Evolutionary conservation across 2,888 invertebrate genomes (phyloP), one percentile per base, ranked within the genome.

Genomic region (Coenonympha glycerion): DNA sequence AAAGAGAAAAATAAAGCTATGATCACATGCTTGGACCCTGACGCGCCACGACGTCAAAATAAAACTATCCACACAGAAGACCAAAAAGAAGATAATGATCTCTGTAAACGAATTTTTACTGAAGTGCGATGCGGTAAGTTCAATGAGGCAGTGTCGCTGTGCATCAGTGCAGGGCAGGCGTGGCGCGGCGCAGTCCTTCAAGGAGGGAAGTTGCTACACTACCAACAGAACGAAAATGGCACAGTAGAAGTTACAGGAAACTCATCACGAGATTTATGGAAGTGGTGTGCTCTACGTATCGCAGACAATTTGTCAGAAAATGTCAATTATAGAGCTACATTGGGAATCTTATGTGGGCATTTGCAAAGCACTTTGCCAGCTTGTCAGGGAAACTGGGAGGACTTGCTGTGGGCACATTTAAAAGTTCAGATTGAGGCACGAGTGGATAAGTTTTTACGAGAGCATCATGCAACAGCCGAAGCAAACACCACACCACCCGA

Each of bases 171-270:
- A 65, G 98, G 98, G 0, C 97, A 98, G 75, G 91, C 94, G 1
- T 97, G 97, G 97, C 88, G 96, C 42, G 96, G 96, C 1, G 96
- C 96, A 3, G 91, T 95, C 16, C 81, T 98, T 30, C 94, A 97
- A 74, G 98, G 98, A 2, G 97, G 97, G 96, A 89, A 92, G 49
- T 87, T 96, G 21, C 91, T 92, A 65, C 94, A 97, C 69, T 96
- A 98, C 83, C 95, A 96, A 66, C 91, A 91, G 64, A 88, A 89
- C 42, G 79, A 83, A 44, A 83, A 79, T 56, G 62, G 71, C n/a
- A 70, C 73, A 50, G 68, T 89, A 51, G 90, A 93, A 47, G 90
- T 93, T 40, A 91, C 92, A 73, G 97, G 98, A 0, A 98, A 98
- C 79, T 92, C 92, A 0, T 91, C 92, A 45, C 88, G 95, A 69